A percentile compares a stretch with the other conserved stretches of the same genome.
Conservation (phyloP, 2,888 invertebrate genomes). For the Entomobrya proxima region DNA sequence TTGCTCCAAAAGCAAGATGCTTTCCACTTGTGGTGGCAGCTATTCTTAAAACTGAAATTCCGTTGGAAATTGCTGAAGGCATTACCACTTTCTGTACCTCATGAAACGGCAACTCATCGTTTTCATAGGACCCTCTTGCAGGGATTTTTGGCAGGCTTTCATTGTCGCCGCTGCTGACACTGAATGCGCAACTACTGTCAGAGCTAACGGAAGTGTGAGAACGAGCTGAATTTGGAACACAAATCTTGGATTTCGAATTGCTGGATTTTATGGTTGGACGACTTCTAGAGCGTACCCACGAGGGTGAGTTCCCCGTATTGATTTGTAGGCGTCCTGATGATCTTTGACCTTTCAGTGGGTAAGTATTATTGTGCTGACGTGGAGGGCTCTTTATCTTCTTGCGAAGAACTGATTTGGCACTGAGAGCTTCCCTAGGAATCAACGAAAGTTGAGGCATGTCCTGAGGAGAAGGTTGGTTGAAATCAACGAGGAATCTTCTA, state of each 20-base stretch:
- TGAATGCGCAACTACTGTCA: background rate
- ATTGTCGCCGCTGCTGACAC: background rate
- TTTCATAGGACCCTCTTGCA: conserved; percentile 49
- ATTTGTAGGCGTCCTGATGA: background rate
- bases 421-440: conserved; percentile 59
- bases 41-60: conserved; percentile 66
- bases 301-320: background rate
- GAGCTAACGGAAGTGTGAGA: conserved; percentile 30
- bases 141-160: conserved; percentile 21
- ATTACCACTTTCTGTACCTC: conserved; percentile 24
- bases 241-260: background rate
- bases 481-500: conserved; percentile 36
- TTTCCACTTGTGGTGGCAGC: conserved; percentile 66
- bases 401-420: conserved; percentile 69
- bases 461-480: background rate
- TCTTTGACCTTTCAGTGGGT: conserved; percentile 12
- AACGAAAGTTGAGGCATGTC: conserved; percentile 26
- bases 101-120: conserved; percentile 23
- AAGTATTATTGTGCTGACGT: conserved; percentile 1
- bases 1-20: conserved; percentile 69
- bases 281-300: conserved; percentile 61
- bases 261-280: conserved; percentile 33
- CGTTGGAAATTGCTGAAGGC: conserved; percentile 58
- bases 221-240: conserved; percentile 31
- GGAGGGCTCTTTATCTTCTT: conserved; percentile 73